A percentile compares a stretch with the other conserved stretches of the same genome.
Conservation (phyloP, 1,140 invertebrate genomes). For the Platyura marginata region DNA sequence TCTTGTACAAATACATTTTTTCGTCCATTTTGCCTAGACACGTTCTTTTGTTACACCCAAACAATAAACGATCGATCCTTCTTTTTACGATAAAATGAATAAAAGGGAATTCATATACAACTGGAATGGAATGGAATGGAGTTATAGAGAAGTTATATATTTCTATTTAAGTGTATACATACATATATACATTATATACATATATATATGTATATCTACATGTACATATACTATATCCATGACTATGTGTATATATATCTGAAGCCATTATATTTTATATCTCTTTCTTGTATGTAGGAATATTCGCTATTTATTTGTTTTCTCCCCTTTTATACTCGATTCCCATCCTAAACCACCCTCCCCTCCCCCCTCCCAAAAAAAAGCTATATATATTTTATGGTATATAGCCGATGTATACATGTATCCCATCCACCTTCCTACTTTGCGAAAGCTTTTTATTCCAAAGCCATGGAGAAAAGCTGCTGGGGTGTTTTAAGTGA, state of each 20-base stretch:
- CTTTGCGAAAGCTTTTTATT: too few species aligned
- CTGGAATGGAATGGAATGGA: background rate
- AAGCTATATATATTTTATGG: background rate
- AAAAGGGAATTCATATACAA: background rate
- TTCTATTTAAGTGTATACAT: background rate
- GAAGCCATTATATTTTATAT: background rate
- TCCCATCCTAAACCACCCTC: too few species aligned
- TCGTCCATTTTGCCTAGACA: background rate
- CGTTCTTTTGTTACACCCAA: background rate
- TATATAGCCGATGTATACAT: background rate
- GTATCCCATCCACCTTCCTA: too few species aligned
- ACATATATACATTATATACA: background rate
- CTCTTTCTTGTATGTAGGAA: background rate
- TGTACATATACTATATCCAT: background rate
- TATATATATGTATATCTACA: background rate
- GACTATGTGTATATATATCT: background rate
- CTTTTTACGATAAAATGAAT: background rate
- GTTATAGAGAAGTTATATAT: background rate
- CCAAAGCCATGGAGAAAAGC: background rate
- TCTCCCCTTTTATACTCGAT: background rate
- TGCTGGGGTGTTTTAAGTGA: background rate
- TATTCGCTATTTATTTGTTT: background rate
- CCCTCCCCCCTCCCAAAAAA: too few species aligned
- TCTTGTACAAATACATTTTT: background rate
- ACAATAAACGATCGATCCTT: background rate